Base-by-base conservation (phyloP, 2,113 vertebrate genomes). In the Crotalus tigris region DNA sequence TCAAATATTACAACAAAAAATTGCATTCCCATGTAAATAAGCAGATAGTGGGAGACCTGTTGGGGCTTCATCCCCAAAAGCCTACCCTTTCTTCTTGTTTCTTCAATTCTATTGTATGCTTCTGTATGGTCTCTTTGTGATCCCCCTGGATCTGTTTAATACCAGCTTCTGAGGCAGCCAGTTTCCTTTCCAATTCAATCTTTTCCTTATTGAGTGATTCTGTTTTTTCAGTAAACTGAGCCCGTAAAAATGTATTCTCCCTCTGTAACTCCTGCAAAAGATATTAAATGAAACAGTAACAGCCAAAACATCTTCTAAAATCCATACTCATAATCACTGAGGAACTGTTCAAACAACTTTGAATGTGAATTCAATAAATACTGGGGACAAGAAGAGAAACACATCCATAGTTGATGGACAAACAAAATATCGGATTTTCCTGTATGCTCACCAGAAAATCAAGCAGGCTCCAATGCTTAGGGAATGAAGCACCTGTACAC, bases 1-100 rank as follows among this genome's bases (percentile, higher is more conserved):
- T 85, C 44, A 61, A 87, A 46, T 9, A 61, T 49, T 53, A 75
- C 17, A 3, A 19, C 49, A 64, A n/a, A 59, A 15, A 13, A 58
- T 21, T 19, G 64, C 64, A 69, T 69, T 69, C 46, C 9, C 8
- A 2, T 57, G 4, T 33, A 24, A 89, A 44, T 8, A 85, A 24
- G 12, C 51, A 91, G 75, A 19, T 88, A 90, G 1, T 87, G 17
- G 1, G 0, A 39, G 23, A 0, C 3, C 33, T 88, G 39, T 75
- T 44, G 49, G 46, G 3, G 21, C 49, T 44, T 1, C 46, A 4
- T 92, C n/a, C n/a, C 85, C 12, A 0, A 10, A 90, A 19, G 64
- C 23, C 98, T 96, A 99, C 99, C 98, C 99, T 98, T 95, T 99
- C 99, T 93, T 99, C 99, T 97, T 99, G 99, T 94, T 98, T 99